phyloP scores from a whole-genome alignment of 2,113 vertebrate species.

The Chaenocephalus aceratus region DNA sequence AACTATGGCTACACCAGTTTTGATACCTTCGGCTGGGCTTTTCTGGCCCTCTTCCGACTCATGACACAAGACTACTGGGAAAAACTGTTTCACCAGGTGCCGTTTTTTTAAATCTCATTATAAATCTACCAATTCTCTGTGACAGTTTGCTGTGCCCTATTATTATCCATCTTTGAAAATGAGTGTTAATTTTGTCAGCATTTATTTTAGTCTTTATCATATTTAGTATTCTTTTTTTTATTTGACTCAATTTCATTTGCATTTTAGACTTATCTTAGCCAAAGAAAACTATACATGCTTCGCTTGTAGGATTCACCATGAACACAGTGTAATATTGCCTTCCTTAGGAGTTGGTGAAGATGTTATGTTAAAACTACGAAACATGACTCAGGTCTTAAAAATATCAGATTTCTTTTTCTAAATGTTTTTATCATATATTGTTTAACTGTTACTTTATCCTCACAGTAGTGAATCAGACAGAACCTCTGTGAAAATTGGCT shows the following conservation, averaged over 20 bases:
- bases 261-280: no score
- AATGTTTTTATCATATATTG: no score
- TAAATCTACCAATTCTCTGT: background rate
- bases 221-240: no score
- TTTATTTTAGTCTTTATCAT: background rate
- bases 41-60: conserved; percentile 93
- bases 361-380: background rate
- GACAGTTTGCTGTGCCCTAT: background rate
- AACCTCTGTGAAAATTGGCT: no score
- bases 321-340: no score
- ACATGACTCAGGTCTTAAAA: background rate
- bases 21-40: conserved; percentile 97
- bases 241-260: no score
- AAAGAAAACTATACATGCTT: no score
- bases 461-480: no score
- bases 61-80: conserved; percentile 99
- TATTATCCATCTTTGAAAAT: background rate
- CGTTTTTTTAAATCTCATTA: background rate
- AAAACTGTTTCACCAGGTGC: conserved; percentile 96
- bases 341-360: no score
- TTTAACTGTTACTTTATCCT: no score
- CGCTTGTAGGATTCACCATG: no score
- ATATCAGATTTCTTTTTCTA: background rate
- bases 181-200: background rate
- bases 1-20: conserved; percentile 97